These are phyloP conservation scores for Tridacna crocea DNA, from an alignment of 2,888 invertebrate species.

Conservation along the genomic window DNA sequence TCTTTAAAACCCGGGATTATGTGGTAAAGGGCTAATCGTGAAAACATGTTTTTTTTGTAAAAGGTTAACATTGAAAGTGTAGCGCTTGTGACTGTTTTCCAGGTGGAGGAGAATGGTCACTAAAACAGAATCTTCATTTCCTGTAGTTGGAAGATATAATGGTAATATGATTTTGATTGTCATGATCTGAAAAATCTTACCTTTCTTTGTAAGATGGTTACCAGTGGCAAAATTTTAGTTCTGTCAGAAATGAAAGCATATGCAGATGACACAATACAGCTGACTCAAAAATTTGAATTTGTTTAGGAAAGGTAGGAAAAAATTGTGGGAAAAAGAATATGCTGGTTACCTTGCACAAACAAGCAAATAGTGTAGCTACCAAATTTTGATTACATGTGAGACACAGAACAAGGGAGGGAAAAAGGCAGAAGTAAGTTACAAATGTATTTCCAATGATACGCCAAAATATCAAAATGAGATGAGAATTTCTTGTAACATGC, in stretches of 20 bases:
- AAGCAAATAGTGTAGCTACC: too few species aligned
- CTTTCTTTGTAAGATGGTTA: not conserved
- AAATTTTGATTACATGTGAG: too few species aligned
- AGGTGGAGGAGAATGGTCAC: slow-evolving; percentile 74
- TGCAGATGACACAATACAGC: not conserved
- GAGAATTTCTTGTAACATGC: too few species aligned
- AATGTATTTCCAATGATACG: too few species aligned
- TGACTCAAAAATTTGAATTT: not conserved
- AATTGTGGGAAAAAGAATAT: not conserved
- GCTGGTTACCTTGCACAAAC: too few species aligned
- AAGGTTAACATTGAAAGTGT: not conserved
- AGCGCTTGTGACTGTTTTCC: slow-evolving; percentile 23
- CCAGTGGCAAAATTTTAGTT: not conserved
- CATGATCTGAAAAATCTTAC: not conserved
- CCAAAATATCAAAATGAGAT: too few species aligned
- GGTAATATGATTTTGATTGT: slow-evolving; percentile 17
- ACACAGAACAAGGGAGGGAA: too few species aligned
- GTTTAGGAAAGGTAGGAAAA: not conserved
- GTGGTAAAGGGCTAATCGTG: too few species aligned
- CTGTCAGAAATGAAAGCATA: not conserved
- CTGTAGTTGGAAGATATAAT: slow-evolving; percentile 54
- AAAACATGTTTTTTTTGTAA: not conserved
- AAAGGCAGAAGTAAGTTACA: too few species aligned
- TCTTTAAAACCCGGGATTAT: too few species aligned
- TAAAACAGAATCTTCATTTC: slow-evolving; percentile 67